Evolutionary conservation across 2,888 invertebrate genomes (phyloP).

Genomic region (Xanthorhoe spadicearia): DNA sequence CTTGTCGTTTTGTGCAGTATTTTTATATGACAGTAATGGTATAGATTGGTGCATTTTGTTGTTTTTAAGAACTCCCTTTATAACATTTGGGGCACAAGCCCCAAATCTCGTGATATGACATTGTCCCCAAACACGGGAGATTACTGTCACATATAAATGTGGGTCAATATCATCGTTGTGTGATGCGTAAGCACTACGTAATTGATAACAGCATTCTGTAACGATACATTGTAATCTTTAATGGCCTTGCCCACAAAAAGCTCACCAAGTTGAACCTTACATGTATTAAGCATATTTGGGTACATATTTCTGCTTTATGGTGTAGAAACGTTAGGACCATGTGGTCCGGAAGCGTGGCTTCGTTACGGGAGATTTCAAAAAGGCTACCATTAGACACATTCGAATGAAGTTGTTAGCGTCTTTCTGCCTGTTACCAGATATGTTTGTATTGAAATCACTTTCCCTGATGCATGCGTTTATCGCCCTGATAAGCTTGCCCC

Average conservation of each 20-base stretch:
- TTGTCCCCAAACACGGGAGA: constrained; percentile 5
- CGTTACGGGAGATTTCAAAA: too few species aligned
- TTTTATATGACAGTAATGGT: too few species aligned
- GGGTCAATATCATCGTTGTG: constrained; percentile 28
- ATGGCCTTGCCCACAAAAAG: constrained; percentile 2
- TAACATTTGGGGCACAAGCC: too few species aligned
- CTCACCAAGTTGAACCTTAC: not conserved
- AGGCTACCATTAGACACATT: too few species aligned
- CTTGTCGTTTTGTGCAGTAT: too few species aligned
- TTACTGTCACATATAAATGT: constrained; percentile 3
- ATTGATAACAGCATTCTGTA: constrained; percentile 15
- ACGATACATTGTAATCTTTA: not conserved
- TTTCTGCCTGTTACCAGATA: not conserved
- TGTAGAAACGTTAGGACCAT: too few species aligned
- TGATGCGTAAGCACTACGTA: constrained; percentile 10
- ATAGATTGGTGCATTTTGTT: too few species aligned
- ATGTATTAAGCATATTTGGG: not conserved
- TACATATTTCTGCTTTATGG: not conserved
- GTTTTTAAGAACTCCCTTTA: too few species aligned
- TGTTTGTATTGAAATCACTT: constrained; percentile 4
- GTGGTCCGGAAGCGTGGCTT: too few species aligned
- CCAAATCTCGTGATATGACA: not conserved
- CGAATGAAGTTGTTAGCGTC: too few species aligned
- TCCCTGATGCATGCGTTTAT: constrained; percentile 10
- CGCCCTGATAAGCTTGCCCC: not conserved